These are phyloP conservation scores for Leucozona laternaria DNA, from an alignment of 2,888 invertebrate species.

Conservation along the genomic window DNA sequence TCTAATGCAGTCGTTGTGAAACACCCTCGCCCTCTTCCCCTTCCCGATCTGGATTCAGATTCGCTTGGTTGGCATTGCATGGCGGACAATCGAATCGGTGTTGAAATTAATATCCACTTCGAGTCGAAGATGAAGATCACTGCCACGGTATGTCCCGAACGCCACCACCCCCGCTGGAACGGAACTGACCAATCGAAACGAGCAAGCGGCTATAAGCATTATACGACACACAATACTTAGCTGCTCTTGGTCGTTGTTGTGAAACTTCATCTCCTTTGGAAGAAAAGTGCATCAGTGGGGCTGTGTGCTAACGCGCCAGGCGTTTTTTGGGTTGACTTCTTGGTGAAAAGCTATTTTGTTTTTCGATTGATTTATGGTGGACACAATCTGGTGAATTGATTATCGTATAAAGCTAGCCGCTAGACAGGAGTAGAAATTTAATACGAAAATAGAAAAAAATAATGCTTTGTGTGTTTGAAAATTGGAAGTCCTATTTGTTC, in stretches of 20 bases:
- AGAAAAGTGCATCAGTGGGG: constrained; percentile 26
- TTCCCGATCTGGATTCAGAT: constrained; percentile 27
- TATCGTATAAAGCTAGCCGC: constrained; percentile 8
- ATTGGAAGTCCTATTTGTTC: not conserved
- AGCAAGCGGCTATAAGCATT: not conserved
- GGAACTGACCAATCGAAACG: constrained; percentile 34
- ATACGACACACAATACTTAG: not conserved
- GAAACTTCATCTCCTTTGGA: constrained; percentile 35
- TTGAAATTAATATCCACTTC: constrained; percentile 67
- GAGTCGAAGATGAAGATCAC: constrained; percentile 54
- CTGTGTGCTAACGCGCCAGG: constrained; percentile 27
- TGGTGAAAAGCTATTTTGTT: constrained; percentile 44
- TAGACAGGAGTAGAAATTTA: not conserved
- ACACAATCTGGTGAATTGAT: constrained; percentile 38
- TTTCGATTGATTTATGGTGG: constrained; percentile 61
- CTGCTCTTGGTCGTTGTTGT: constrained; percentile 6
- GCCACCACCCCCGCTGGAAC: constrained; percentile 1
- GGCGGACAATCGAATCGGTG: constrained; percentile 61
- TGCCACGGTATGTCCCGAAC: constrained; percentile 35
- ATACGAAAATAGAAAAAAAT: constrained; percentile 14
- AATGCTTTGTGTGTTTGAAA: not conserved
- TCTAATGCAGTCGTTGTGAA: constrained; percentile 61
- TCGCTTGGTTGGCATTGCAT: constrained; percentile 45
- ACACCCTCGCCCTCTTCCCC: not conserved
- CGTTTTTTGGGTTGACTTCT: constrained; percentile 39